Evolutionary conservation across 2,797 vertebrate genomes (phyloP), one percentile per base, ranked within the genome.

Genomic region (Menidia menidia): DNA sequence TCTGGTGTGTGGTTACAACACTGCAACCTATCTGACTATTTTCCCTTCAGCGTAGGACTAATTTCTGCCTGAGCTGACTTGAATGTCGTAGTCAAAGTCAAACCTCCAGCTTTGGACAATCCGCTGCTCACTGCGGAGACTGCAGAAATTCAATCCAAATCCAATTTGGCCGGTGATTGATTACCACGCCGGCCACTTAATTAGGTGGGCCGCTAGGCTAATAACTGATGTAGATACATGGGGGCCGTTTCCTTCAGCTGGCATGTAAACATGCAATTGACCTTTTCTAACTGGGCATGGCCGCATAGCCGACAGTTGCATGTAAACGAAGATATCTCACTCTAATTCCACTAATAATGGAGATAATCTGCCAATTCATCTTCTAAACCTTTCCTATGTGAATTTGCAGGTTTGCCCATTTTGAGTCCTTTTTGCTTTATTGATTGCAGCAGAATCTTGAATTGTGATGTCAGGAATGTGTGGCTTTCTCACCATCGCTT

Each of bases 91-190:
- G 70, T 78, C 81, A 91, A 89, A 86, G 87, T 91, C 86, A 84
- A 73, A 85, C 76, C 63, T 63, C 74, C 60, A 54, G 69, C 75
- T 77, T 42, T 65, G 78, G 77, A 82, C 79, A 73, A 85, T 84
- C 70, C 52, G 31, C 66, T 9, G 72, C 76, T 83, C 67, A 19
- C 57, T 72, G 75, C 72, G 43, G 75, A 78, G 60, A 73, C 72
- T 80, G 83, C 57, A 75, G 70, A 83, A 83, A 87, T 79, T 69
- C 78, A 87, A 87, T 82, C 75, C 84, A 87, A 90, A 93, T 92
- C 85, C 80, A 90, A 91, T 92, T 89, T 91, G 72, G 73, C 67
- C 60, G 56, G 71, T 91, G 90, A 93, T 92, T 93, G 90, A 93
- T 93, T 86, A 88, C 84, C 43, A 39, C 68, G 73, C 81, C 72